These are phyloP conservation scores for Oophaga sylvatica DNA, from an alignment of 2,797 vertebrate genomes.

Conservation along the genomic window DNA sequence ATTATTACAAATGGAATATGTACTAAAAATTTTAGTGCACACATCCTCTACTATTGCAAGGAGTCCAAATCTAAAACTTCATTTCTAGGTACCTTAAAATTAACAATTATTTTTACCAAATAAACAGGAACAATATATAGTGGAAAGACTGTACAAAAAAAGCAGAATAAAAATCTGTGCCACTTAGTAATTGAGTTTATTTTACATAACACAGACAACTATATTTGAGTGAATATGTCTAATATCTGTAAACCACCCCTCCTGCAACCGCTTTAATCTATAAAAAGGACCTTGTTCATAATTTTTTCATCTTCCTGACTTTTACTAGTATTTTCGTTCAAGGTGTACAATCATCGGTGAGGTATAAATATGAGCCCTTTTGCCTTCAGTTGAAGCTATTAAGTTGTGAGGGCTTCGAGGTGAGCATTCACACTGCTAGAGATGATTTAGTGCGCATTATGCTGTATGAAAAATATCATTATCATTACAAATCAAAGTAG, in stretches of 20 bases:
- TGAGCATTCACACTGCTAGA: constrained; percentile 27
- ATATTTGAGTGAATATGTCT: not conserved
- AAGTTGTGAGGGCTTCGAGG: constrained; percentile 19
- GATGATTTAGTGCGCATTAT: constrained; percentile 50
- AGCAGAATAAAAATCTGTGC: not conserved
- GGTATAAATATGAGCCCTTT: constrained; percentile 9
- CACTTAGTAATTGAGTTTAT: not conserved
- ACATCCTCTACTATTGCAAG: not conserved
- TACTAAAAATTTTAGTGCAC: not conserved
- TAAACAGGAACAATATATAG: not conserved
- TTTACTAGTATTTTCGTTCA: not conserved
- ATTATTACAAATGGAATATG: not conserved
- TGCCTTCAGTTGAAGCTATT: constrained; percentile 31
- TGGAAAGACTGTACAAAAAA: too few relatives aligned
- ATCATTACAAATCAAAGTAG: constrained; percentile 55
- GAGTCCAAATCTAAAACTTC: not conserved
- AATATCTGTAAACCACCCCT: not conserved
- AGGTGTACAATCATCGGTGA: not conserved
- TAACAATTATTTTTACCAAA: not conserved
- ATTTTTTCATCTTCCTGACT: not conserved
- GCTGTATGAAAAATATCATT: constrained; percentile 49
- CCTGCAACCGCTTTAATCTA: not conserved
- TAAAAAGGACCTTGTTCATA: constrained; percentile 1
- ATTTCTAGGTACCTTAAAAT: not conserved
- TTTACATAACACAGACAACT: not conserved